These are phyloP conservation scores for Pangasianodon gigas DNA, from an alignment of 2,113 vertebrate species.

Conservation along the genomic window DNA sequence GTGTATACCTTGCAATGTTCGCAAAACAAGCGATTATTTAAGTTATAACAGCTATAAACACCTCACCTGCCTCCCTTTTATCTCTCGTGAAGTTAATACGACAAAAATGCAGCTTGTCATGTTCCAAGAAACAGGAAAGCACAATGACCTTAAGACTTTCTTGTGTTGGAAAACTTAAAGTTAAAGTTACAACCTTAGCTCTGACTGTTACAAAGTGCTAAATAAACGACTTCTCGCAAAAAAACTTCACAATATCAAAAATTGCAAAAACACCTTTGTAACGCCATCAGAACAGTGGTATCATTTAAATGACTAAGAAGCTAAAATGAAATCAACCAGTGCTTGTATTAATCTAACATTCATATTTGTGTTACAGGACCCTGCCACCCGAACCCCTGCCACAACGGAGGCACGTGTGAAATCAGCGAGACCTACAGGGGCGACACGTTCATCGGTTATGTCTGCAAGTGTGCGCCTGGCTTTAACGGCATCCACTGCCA, in stretches of 20 bases:
- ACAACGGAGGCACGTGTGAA: conserved; percentile 94
- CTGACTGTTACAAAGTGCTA: background rate
- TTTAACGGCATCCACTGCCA: conserved; percentile 97
- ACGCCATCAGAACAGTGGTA: background rate
- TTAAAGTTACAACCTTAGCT: too few relatives aligned
- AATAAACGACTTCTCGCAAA: background rate
- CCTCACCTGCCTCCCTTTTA: background rate
- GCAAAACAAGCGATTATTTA: background rate
- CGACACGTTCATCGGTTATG: conserved; percentile 94
- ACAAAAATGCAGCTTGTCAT: background rate
- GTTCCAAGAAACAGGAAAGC: background rate
- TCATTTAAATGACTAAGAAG: background rate
- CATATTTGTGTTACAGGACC: conserved; percentile 75
- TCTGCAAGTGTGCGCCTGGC: conserved; percentile 91
- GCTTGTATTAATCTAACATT: background rate
- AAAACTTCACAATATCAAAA: background rate
- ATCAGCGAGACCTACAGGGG: conserved; percentile 94
- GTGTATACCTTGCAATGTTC: background rate
- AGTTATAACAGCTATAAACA: background rate
- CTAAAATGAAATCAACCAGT: background rate
- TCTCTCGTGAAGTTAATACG: background rate
- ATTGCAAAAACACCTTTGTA: background rate
- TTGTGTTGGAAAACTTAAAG: background rate
- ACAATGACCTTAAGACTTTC: background rate
- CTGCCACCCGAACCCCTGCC: conserved; percentile 94